Conservation (phyloP, 2,888 invertebrate species). For the Cheilosia variabilis region DNA sequence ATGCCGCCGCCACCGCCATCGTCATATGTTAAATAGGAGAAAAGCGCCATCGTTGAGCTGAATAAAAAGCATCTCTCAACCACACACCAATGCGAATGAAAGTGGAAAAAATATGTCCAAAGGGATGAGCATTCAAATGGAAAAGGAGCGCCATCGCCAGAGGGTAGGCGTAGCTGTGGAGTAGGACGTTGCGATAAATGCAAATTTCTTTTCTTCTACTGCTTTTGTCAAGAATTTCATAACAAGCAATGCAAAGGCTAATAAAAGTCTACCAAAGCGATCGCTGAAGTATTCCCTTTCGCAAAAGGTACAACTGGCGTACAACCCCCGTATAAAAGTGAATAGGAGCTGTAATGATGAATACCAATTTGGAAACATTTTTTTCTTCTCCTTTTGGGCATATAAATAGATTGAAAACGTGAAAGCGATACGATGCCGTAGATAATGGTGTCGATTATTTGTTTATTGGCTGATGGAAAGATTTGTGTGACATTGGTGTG, state of each 20-base stretch:
- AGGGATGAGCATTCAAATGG: conserved; percentile 38
- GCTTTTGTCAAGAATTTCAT: conserved; percentile 44
- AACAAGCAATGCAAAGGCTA: conserved; percentile 45
- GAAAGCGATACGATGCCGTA: conserved; percentile 59
- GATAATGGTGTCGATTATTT: conserved; percentile 71
- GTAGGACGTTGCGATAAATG: conserved; percentile 42
- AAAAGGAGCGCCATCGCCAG: neutral
- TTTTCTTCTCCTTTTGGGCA: conserved; percentile 16
- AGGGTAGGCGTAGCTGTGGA: conserved; percentile 1
- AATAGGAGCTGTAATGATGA: conserved; percentile 54
- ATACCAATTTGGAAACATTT: conserved; percentile 52
- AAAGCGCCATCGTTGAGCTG: neutral
- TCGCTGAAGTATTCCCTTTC: conserved; percentile 1
- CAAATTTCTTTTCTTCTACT: conserved; percentile 49
- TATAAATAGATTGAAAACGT: conserved; percentile 61
- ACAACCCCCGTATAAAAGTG: conserved; percentile 21
- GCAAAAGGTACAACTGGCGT: neutral
- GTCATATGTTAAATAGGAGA: conserved; percentile 51
- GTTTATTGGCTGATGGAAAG: conserved; percentile 66
- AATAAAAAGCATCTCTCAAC: neutral
- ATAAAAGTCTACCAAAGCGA: conserved; percentile 44
- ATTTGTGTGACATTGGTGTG: conserved; percentile 48
- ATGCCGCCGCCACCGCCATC: conserved; percentile 10
- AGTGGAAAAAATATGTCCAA: conserved; percentile 52
- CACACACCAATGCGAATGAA: conserved; percentile 10